Conservation (phyloP, 2,113 vertebrate species). For the Gopherus evgoodei region DNA sequence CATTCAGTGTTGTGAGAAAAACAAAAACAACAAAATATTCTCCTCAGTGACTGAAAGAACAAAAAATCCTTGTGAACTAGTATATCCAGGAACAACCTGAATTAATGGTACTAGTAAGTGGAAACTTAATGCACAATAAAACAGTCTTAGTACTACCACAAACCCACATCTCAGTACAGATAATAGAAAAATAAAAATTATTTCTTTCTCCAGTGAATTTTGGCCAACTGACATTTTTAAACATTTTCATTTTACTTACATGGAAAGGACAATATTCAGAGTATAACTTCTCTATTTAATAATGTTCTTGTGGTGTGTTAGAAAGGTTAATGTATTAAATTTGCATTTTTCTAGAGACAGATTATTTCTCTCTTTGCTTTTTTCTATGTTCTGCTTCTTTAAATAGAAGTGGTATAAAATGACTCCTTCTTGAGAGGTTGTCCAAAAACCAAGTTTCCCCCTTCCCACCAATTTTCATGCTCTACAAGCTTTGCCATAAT, state of each 20-base stretch:
- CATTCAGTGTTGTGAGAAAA: not conserved
- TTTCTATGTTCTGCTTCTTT: slow-evolving; percentile 26
- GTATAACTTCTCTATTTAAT: slow-evolving; percentile 4
- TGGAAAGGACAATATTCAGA: slow-evolving; percentile 25
- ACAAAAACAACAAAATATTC: slow-evolving; percentile 1
- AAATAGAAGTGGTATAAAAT: slow-evolving; percentile 5
- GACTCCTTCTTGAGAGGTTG: slow-evolving; percentile 54
- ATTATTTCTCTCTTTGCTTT: slow-evolving; percentile 43
- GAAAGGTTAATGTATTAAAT: slow-evolving; percentile 41
- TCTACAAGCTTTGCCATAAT: slow-evolving; percentile 68
- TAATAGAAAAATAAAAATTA: not conserved
- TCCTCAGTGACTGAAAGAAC: not conserved
- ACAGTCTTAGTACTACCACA: not conserved
- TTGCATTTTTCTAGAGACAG: slow-evolving; percentile 13
- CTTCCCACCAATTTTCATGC: slow-evolving; percentile 52
- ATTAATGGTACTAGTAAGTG: not conserved
- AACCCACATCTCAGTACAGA: not conserved
- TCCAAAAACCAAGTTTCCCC: slow-evolving; percentile 47
- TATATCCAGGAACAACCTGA: not conserved
- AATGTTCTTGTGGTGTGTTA: slow-evolving; percentile 48
- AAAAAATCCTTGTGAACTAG: not conserved
- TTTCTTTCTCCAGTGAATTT: slow-evolving; percentile 1
- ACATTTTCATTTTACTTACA: slow-evolving; percentile 6
- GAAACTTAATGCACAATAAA: not conserved
- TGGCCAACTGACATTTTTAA: not conserved